Conservation (phyloP, 2,113 vertebrate genomes). For the Aramus guarauna region DNA sequence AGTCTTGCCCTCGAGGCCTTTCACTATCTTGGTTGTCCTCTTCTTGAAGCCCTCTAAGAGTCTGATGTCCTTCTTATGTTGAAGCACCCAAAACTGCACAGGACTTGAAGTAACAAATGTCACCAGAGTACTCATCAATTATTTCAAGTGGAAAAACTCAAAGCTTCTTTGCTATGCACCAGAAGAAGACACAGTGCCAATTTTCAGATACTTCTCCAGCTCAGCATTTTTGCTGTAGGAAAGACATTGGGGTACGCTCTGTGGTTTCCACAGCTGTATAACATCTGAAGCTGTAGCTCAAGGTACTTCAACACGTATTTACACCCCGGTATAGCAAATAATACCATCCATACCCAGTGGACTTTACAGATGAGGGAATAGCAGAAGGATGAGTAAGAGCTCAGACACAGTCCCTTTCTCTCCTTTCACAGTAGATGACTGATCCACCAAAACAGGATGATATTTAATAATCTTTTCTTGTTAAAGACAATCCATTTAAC, state of each 20-base stretch:
- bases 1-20: accelerated
- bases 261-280: neutral
- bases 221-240: neutral
- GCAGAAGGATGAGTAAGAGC: neutral
- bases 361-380: neutral
- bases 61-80: neutral
- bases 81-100: accelerated
- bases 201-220: neutral
- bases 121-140: neutral
- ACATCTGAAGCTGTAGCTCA: accelerated
- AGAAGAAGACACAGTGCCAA: neutral
- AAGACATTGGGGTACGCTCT: accelerated
- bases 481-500: neutral
- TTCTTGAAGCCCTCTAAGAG: neutral
- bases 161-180: neutral
- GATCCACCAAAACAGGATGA: neutral
- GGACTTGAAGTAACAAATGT: neutral
- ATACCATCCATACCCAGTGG: accelerated
- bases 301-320: neutral
- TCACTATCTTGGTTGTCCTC: accelerated
- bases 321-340: neutral
- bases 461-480: neutral
- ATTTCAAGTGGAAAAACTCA: neutral
- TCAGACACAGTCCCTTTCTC: neutral
- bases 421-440: neutral